A percentile compares a stretch with the other conserved stretches of the same genome.
Conservation (phyloP, 2,797 vertebrate genomes). For the Capromys pilorides region DNA sequence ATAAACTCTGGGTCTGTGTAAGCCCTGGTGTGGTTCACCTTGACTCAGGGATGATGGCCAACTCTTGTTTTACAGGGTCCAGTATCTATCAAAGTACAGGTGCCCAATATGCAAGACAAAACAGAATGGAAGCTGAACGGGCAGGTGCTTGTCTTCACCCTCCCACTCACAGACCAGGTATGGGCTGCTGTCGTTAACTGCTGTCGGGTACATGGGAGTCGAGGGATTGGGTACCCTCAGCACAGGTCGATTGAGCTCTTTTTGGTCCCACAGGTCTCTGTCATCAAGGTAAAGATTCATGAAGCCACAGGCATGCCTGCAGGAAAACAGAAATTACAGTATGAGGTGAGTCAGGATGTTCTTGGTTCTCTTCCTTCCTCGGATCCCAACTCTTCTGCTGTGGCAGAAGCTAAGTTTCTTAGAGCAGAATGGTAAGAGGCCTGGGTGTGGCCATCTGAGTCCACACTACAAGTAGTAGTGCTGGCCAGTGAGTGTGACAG, state of each 20-base stretch:
- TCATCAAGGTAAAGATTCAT: conserved; percentile 99
- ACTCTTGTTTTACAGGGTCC: conserved; percentile 86
- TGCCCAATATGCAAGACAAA: conserved; percentile 99
- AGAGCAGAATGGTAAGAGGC: neutral
- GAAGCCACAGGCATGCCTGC: conserved; percentile 99
- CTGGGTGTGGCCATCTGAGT: neutral
- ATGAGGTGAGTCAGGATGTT: conserved; percentile 89
- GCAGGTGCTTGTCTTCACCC: conserved; percentile 96
- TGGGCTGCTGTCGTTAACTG: neutral
- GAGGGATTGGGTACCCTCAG: neutral
- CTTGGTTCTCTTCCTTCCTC: neutral
- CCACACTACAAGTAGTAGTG: neutral
- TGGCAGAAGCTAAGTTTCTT: neutral
- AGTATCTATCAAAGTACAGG: conserved; percentile 97
- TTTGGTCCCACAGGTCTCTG: conserved; percentile 91
- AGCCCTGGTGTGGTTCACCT: neutral
- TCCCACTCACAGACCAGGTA: conserved; percentile 98
- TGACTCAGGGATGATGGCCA: neutral
- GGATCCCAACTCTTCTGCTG: neutral
- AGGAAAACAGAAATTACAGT: conserved; percentile 98
- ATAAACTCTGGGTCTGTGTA: neutral
- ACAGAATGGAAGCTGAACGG: conserved; percentile 98
- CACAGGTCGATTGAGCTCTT: neutral
- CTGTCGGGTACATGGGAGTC: neutral
- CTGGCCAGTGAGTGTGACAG: neutral